Conservation (phyloP, 2,888 invertebrate species). For the Malthinus seriepunctatus region DNA sequence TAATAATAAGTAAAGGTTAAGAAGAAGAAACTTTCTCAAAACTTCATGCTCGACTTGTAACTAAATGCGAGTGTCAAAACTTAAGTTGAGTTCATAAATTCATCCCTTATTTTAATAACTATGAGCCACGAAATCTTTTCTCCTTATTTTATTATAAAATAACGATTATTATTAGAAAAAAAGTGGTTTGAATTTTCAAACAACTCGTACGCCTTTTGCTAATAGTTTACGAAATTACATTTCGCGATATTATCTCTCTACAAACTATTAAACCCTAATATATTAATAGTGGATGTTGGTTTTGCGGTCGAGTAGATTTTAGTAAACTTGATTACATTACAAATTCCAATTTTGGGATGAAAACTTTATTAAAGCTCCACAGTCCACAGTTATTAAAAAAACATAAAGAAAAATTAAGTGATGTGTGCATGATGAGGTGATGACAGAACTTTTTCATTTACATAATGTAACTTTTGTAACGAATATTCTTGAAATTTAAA, state of each 20-base stretch:
- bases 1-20: too few relatives aligned
- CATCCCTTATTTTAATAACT: conserved; percentile 15
- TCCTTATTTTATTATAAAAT: conserved; percentile 10
- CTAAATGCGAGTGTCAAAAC: conserved; percentile 1
- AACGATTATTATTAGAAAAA: not conserved
- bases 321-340: conserved; percentile 23
- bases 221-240: conserved; percentile 30
- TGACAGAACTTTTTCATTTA: too few relatives aligned
- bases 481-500: too few relatives aligned
- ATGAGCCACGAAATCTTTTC: conserved; percentile 12
- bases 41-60: conserved; percentile 1
- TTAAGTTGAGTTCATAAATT: conserved; percentile 13
- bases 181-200: too few relatives aligned
- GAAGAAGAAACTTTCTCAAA: not conserved
- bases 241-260: conserved; percentile 26
- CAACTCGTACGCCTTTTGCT: conserved; percentile 2
- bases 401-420: too few relatives aligned
- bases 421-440: too few relatives aligned
- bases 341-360: conserved; percentile 18
- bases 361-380: too few relatives aligned
- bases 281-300: conserved; percentile 28
- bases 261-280: conserved; percentile 30
- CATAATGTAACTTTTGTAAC: too few relatives aligned
- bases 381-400: too few relatives aligned
- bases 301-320: conserved; percentile 28